These are phyloP conservation scores for Prionailurus bengalensis DNA, from an alignment of 2,113 vertebrate genomes.

Conservation along the genomic window DNA sequence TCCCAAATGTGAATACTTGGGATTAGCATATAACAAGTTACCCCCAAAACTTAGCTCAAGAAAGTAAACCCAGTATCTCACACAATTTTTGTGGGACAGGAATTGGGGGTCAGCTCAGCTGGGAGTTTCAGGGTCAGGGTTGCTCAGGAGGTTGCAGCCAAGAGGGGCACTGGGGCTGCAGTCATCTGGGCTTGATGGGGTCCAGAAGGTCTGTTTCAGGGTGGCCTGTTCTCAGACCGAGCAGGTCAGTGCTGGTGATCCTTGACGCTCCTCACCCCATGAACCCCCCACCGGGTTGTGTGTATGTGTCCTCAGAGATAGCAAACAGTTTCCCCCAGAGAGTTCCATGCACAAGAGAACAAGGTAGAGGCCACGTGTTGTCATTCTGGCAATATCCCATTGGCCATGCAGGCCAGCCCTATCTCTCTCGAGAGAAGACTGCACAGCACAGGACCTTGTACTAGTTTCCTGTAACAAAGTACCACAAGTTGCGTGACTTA, in stretches of 20 bases:
- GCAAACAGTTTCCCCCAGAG: neutral
- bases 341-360: too few relatives aligned
- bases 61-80: neutral
- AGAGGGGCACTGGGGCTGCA: neutral
- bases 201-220: neutral
- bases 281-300: neutral
- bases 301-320: neutral
- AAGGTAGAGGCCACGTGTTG: accelerated
- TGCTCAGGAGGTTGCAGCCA: neutral
- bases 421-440: accelerated
- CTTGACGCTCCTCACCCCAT: neutral
- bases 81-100: neutral
- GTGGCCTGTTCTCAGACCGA: neutral
- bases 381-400: accelerated
- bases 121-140: too few relatives aligned
- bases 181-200: too few relatives aligned
- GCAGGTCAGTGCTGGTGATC: neutral
- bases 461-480: neutral
- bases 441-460: neutral
- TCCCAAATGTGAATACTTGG: neutral
- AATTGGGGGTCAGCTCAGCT: neutral
- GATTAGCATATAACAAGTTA: neutral
- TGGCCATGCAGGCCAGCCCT: neutral
- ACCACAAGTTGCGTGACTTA: neutral
- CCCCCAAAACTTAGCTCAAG: neutral